Evolutionary conservation across 2,888 invertebrate genomes (phyloP), one percentile per base, ranked within the genome.

Genomic region (Drepana falcataria): DNA sequence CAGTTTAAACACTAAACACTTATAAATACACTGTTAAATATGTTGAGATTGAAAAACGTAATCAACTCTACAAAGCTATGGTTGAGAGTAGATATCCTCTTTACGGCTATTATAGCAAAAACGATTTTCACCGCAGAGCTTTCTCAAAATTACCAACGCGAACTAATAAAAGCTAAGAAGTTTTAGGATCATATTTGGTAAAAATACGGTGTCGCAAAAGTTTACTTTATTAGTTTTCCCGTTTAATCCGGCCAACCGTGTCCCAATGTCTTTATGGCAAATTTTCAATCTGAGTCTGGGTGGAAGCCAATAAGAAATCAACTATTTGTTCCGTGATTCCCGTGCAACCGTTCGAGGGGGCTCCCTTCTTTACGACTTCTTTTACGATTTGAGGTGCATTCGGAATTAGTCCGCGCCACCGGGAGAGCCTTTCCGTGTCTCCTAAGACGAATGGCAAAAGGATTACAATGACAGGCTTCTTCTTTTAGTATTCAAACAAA

Each of bases 331-430:
- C 84, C 81, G 81, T 86, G 87, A 87, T 87, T 84, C 84, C 71
- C 83, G 85, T 86, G 89, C 89, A 88, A 85, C 84, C 81, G 82
- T 81, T 82, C 75, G 82, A 83, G 83, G 89, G 88, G 87, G 73
- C 78, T 80, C 83, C 84, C 72, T 88, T 85, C 89, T 91, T 91
- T 91, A 91, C 89, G 91, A 88, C 88, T 87, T 80, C 85, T 90
- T 91, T 91, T 91, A 91, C 90, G 89, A 90, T 87, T 89, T 85
- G 83, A 89, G 89, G 88, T 91, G 90, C 91, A 91, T 91, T 89
- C 83, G 81, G 81, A 90, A 91, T 91, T 89, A 90, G 88, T 82
- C 79, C 77, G 77, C 76, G 80, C 79, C 79, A 74, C 73, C 82
- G 81, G 77, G 77, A 89, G 79, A 89, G 89, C 88, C 77, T 90